These are phyloP conservation scores for Rugalucina vietnamica DNA, from an alignment of 2,888 invertebrate genomes.

Conservation along the genomic window DNA sequence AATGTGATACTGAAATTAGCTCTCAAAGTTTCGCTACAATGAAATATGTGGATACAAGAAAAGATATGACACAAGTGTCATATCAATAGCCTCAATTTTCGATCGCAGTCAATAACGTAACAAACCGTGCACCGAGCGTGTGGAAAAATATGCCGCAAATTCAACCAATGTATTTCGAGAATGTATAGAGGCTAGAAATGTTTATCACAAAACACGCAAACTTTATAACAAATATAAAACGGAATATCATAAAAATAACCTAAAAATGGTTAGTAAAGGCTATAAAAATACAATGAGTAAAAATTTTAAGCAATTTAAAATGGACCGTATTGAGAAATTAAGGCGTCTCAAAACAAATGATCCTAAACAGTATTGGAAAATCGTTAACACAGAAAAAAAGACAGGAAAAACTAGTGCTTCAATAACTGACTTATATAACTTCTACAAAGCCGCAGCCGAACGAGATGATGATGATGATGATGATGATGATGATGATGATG, in stretches of 20 bases:
- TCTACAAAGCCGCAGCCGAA: background rate
- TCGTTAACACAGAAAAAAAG: background rate
- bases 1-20: no score
- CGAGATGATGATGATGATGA: background rate
- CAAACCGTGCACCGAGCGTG: no score
- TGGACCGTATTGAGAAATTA: background rate
- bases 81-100: no score
- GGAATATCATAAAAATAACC: background rate
- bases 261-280: background rate
- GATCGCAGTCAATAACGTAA: no score
- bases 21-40: no score
- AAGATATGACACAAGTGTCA: no score
- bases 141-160: no score
- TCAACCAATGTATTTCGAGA: no score
- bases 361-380: background rate
- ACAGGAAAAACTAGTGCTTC: background rate
- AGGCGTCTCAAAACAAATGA: background rate
- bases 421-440: background rate
- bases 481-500: background rate
- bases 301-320: background rate
- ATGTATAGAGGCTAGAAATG: background rate
- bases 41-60: no score
- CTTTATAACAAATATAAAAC: background rate
- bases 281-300: background rate
- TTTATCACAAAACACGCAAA: background rate